Base-by-base conservation (phyloP, 92 coral and sea anemone genomes). In the Porites cylindrica region DNA sequence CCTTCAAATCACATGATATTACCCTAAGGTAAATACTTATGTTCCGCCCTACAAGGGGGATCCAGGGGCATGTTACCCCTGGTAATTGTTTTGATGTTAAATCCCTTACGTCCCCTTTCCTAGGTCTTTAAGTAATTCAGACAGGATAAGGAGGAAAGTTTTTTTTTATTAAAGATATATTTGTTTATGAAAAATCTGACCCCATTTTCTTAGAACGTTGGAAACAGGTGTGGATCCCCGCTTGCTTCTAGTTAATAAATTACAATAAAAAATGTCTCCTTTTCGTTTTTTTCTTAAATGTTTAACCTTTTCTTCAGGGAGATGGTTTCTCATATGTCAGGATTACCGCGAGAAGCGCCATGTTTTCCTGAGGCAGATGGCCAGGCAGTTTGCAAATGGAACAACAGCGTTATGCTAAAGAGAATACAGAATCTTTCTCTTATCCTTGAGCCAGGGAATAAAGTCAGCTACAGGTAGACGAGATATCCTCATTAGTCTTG, bases 301-400 rank as follows among this genome's bases (percentile, higher is more conserved):
- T 10, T 66, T 16, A 10, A n/a, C 26, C 58, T 53, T 10, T 78
- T 6, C 12, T 43, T 19, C 60, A 96, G 99, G 51, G 88, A 97
- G 66, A 91, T 97, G 38, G 89, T 94, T 24, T 82, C 96, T 26
- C 95, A 93, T 54, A 84, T 94, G 84, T 92, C 99, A 38, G 99
- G 99, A 20, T 60, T 97, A 58, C 98, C 98, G 1, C 91, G 99
- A 47, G 99, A 97, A 72, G 98, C 96, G 7, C 99, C 99, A 13
- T 97, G 99, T 70, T 91, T 62, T 20, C 83, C 93, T 10, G 82
- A 93, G 79, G 79, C 29, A 17, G 68, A 38, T 7, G 68, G 67
- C 11, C 50, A 8, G 32, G 86, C 84, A 70, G 71, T 95, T 10
- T 97, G 99, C 58, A 98, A 96, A 4, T 77, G 85, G 79, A 92